Evolutionary conservation across 2,113 vertebrate genomes (phyloP).

Genomic region (Shinisaurus crocodilurus): DNA sequence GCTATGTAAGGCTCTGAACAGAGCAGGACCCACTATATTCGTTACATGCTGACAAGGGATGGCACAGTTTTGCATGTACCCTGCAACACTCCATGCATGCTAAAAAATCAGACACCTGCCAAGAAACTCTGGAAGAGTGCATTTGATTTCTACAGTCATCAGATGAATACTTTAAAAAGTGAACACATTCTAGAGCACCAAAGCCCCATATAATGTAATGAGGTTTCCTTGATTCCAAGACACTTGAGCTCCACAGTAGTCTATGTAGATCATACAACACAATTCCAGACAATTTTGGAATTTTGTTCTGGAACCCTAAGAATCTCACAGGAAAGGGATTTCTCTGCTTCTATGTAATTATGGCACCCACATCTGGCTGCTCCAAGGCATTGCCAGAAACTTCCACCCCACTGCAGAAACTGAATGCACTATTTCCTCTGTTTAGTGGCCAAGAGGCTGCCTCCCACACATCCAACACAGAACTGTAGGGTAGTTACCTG

Average conservation of each 20-base stretch:
- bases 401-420: neutral
- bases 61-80: neutral
- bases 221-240: neutral
- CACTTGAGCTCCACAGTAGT: neutral
- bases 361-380: neutral
- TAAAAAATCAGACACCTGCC: neutral
- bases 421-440: conserved; percentile 13
- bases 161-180: neutral
- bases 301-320: neutral
- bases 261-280: neutral
- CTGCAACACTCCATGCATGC: neutral
- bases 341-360: neutral
- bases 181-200: neutral
- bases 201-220: neutral
- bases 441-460: neutral
- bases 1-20: neutral
- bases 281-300: neutral
- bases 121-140: conserved; percentile 21
- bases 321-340: neutral
- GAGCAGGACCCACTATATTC: neutral
- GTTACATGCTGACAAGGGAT: neutral
- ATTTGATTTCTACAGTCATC: conserved; percentile 33
- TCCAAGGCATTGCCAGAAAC: neutral
- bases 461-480: fast-evolving
- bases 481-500: conserved; percentile 71